Evolutionary conservation across 2,888 invertebrate genomes (phyloP).

Genomic region (Drosophila percnosoma): DNA sequence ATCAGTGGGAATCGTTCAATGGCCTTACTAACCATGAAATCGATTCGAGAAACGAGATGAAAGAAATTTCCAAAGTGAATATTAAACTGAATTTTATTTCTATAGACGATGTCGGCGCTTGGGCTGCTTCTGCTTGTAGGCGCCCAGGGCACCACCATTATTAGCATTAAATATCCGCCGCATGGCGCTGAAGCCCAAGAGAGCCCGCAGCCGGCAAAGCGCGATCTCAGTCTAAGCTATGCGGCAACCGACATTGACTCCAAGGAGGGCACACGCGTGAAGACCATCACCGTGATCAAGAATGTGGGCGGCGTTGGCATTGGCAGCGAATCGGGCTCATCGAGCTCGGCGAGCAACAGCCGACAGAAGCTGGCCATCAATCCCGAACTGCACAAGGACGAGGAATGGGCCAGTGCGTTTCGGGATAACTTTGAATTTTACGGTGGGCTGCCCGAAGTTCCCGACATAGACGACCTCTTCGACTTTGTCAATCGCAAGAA

Average conservation of each 20-base stretch:
- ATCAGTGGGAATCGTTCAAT: slow-evolving; percentile 21
- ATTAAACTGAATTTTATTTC: slow-evolving; percentile 10
- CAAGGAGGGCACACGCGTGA: slow-evolving; percentile 83
- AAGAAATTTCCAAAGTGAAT: background rate
- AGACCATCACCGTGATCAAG: slow-evolving; percentile 84
- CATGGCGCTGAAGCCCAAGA: slow-evolving; percentile 32
- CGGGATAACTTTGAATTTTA: slow-evolving; percentile 83
- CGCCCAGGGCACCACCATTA: slow-evolving; percentile 74
- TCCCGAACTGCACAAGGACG: slow-evolving; percentile 79
- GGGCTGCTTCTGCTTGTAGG: slow-evolving; percentile 68
- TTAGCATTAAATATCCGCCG: slow-evolving; percentile 74
- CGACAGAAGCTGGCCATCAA: slow-evolving; percentile 78
- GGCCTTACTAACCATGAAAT: slow-evolving; percentile 70
- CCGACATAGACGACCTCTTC: slow-evolving; percentile 83
- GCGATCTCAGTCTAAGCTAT: slow-evolving; percentile 84
- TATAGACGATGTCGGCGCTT: slow-evolving; percentile 60
- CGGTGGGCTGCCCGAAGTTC: slow-evolving; percentile 83
- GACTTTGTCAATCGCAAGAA: slow-evolving; percentile 82
- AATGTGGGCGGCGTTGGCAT: slow-evolving; percentile 77
- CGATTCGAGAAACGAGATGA: slow-evolving; percentile 1
- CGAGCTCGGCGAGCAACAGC: slow-evolving; percentile 35
- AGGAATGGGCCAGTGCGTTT: slow-evolving; percentile 83
- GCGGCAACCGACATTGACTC: slow-evolving; percentile 84
- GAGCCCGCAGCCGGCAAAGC: slow-evolving; percentile 72
- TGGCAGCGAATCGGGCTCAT: slow-evolving; percentile 44